Conservation (phyloP, 2,113 vertebrate genomes). For the Octodon degus region DNA sequence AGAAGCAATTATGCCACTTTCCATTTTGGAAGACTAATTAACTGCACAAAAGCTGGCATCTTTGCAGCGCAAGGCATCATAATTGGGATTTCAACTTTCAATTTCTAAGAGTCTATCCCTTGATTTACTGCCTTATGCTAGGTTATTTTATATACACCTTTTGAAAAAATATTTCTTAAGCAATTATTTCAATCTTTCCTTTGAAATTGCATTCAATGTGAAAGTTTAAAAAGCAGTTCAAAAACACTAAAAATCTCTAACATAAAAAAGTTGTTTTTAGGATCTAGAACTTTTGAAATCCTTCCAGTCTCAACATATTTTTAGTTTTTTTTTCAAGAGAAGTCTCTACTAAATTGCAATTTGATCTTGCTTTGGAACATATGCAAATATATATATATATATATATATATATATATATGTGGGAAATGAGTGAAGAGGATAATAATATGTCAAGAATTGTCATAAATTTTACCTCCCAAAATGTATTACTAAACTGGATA, state of each 20-base stretch:
- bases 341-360: not conserved
- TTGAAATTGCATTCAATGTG: conserved; percentile 1
- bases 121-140: conserved; percentile 4
- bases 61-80: conserved; percentile 32
- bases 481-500: not conserved
- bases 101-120: conserved; percentile 15
- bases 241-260: not conserved
- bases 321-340: not conserved
- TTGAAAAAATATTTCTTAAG: conserved; percentile 48
- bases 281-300: not conserved
- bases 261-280: not conserved
- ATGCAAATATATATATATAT: not conserved
- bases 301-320: not conserved
- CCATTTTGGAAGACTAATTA: conserved; percentile 72
- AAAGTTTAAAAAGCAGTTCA: not conserved
- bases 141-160: not conserved
- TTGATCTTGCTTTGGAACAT: conserved; percentile 48
- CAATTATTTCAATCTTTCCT: conserved; percentile 39
- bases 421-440: conserved; percentile 14
- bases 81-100: conserved; percentile 51
- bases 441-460: not conserved
- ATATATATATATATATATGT: no score
- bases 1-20: conserved; percentile 61
- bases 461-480: not conserved
- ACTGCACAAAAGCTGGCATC: conserved; percentile 31